A percentile compares a stretch with the other conserved stretches of the same genome.
Conservation (phyloP, 2,888 invertebrate genomes). For the Ophion slaviceki region DNA sequence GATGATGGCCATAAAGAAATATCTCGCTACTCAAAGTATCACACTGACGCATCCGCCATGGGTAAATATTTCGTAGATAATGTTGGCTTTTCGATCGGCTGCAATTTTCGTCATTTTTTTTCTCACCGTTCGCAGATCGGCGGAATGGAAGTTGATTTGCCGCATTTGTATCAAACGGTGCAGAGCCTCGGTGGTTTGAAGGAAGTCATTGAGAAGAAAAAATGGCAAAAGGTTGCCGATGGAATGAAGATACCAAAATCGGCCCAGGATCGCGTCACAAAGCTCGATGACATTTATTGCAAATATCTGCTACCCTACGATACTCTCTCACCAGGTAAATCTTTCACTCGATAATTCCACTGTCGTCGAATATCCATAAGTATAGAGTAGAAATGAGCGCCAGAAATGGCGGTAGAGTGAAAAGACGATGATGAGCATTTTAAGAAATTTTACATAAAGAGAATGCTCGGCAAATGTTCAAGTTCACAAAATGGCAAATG, state of each 20-base stretch:
- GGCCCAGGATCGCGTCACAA: conserved; percentile 91
- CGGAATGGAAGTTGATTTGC: conserved; percentile 95
- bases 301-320: conserved; percentile 96
- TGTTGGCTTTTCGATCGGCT: not conserved
- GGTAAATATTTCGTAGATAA: conserved; percentile 84
- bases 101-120: not conserved
- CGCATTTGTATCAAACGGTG: conserved; percentile 93
- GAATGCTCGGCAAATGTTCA: too few species aligned
- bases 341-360: not conserved
- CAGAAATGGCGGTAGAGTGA: too few species aligned
- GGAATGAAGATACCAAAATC: conserved; percentile 93
- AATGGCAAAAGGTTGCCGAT: conserved; percentile 95
- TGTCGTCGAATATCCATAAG: too few species aligned
- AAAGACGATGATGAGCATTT: too few species aligned
- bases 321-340: conserved; percentile 88
- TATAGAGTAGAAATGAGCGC: too few species aligned
- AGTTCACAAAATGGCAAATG: too few species aligned
- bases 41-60: conserved; percentile 90
- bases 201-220: conserved; percentile 93
- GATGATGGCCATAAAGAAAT: conserved; percentile 92
- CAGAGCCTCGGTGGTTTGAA: conserved; percentile 94
- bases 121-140: conserved; percentile 87
- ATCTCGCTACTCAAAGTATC: conserved; percentile 91
- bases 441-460: too few species aligned
- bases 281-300: conserved; percentile 95